Conservation (phyloP, 2,797 vertebrate genomes). For the Clarias pachynema region DNA sequence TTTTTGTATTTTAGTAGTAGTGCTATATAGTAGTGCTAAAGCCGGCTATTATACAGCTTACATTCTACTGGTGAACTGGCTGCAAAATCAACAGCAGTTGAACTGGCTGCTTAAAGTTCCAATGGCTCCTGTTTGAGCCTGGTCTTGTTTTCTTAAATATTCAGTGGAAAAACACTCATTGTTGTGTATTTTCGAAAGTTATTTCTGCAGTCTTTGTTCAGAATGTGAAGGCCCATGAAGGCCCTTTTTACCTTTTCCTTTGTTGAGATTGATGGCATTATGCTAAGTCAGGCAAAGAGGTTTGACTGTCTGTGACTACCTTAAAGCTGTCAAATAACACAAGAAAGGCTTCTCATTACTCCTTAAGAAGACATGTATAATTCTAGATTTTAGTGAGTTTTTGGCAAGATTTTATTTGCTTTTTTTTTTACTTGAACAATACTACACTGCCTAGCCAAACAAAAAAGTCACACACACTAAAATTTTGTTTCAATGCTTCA, state of each 20-base stretch:
- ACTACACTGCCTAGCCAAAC: neutral
- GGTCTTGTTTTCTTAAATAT: neutral
- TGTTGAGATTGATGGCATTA: neutral
- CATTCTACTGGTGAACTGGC: neutral
- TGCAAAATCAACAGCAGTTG: neutral
- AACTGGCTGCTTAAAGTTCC: neutral
- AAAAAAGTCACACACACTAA: too few species aligned
- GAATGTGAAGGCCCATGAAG: neutral
- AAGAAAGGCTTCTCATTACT: constrained; percentile 1
- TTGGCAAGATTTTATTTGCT: constrained; percentile 1
- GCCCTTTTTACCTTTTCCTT: too few species aligned
- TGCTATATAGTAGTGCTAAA: too few species aligned
- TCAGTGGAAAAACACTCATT: neutral
- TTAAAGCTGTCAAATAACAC: neutral
- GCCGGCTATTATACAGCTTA: neutral
- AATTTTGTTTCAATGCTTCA: too few species aligned
- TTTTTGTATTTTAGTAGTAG: neutral
- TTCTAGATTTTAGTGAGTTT: neutral
- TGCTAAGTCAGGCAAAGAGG: neutral
- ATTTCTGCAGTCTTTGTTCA: neutral
- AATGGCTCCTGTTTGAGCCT: neutral
- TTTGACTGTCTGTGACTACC: neutral
- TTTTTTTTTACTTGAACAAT: constrained; percentile 4
- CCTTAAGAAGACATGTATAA: neutral
- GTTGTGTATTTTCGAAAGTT: neutral